Evolutionary conservation across 1,140 invertebrate species (phyloP).

Genomic region (Ceratosolen solmsi): DNA sequence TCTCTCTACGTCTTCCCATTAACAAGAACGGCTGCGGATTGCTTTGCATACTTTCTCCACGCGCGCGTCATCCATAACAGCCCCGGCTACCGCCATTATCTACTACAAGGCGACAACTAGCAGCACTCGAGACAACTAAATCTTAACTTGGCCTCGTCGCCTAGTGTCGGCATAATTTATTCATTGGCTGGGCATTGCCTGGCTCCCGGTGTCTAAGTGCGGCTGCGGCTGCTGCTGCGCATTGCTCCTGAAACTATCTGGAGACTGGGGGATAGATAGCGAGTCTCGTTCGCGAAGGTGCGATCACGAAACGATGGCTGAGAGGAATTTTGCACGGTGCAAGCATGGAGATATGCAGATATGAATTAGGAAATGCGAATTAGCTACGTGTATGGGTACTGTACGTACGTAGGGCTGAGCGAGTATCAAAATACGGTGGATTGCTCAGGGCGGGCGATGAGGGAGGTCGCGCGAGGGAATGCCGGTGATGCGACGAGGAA

Average conservation of each 20-base stretch:
- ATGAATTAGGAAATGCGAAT: conserved; percentile 49
- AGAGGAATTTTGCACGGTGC: conserved; percentile 37
- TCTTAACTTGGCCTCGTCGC: conserved; percentile 37
- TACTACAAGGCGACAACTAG: neutral
- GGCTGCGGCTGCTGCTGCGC: neutral
- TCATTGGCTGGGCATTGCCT: conserved; percentile 52
- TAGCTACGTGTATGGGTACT: conserved; percentile 16
- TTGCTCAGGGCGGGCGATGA: neutral
- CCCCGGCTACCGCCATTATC: neutral
- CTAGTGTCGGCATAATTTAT: conserved; percentile 45
- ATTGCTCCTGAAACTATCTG: conserved; percentile 33
- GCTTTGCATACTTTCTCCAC: neutral
- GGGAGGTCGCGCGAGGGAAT: neutral
- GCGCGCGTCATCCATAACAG: too few relatives aligned
- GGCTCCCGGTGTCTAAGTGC: neutral
- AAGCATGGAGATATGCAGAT: conserved; percentile 48
- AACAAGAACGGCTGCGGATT: neutral
- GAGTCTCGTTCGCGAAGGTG: neutral
- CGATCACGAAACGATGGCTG: neutral
- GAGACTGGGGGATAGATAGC: conserved; percentile 50
- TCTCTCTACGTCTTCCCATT: neutral
- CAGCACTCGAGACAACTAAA: conserved; percentile 35
- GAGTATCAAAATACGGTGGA: conserved; percentile 20
- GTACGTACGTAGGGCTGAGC: neutral
- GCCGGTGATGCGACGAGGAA: neutral